A percentile compares a stretch with the other conserved stretches of the same genome.
phyloP scores from a whole-genome alignment of 1,140 invertebrate species.

The Drosophila sechellia region DNA sequence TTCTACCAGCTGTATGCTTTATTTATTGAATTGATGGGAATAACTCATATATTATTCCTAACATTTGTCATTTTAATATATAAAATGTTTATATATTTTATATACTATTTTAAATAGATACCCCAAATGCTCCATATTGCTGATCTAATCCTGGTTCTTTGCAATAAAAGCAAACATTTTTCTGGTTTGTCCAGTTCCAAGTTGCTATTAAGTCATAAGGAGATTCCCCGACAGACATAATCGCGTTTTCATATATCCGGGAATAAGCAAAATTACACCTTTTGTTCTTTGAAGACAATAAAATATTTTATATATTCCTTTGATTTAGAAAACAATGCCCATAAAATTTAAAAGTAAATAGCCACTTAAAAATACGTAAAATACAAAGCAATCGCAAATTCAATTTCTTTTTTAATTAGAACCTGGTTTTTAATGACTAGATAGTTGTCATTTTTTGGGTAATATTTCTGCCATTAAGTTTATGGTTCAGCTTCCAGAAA shows the following conservation, averaged over 20 bases:
- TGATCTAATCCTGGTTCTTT: not conserved
- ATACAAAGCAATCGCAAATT: too few species aligned
- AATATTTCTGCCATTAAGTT: not conserved
- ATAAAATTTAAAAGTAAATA: not conserved
- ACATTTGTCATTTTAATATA: too few species aligned
- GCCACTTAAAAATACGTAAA: too few species aligned
- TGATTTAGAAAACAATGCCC: not conserved
- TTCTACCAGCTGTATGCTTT: not conserved
- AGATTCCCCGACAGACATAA: not conserved
- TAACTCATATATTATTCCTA: not conserved
- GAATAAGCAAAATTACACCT: not conserved
- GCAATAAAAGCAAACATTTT: not conserved
- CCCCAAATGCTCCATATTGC: not conserved
- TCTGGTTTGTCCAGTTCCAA: slow-evolving; percentile 9
- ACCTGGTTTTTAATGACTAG: not conserved
- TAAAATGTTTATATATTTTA: not conserved
- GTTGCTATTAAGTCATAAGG: not conserved
- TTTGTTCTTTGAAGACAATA: not conserved
- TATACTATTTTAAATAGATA: not conserved
- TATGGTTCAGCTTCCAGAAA: not conserved
- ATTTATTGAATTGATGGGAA: not conserved
- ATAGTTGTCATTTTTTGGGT: not conserved
- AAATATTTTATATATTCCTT: not conserved
- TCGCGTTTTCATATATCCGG: not conserved
- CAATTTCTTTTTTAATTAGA: not conserved